Evolutionary conservation across 2,888 invertebrate species (phyloP).

Genomic region (Polydrusus pterygomalis): DNA sequence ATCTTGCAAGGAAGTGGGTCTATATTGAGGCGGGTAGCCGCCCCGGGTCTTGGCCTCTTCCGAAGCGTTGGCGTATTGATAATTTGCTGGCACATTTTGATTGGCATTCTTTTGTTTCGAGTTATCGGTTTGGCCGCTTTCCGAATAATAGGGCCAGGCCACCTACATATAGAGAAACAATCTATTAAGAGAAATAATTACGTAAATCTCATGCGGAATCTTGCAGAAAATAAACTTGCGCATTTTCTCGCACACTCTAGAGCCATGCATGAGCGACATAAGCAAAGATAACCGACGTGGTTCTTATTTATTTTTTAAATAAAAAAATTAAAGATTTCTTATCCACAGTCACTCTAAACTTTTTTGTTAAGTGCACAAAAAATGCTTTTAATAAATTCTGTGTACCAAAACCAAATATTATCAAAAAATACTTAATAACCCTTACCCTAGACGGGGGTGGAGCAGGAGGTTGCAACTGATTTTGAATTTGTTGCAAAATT

Average conservation of each 20-base stretch:
- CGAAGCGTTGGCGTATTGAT: conserved; percentile 62
- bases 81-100: conserved; percentile 62
- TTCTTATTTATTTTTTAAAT: too few relatives aligned
- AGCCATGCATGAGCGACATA: too few relatives aligned
- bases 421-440: background rate
- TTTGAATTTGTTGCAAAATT: conserved; percentile 86
- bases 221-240: too few relatives aligned
- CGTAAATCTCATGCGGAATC: too few relatives aligned
- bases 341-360: too few relatives aligned
- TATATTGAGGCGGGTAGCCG: conserved; percentile 63
- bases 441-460: conserved; percentile 57
- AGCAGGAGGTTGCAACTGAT: conserved; percentile 75
- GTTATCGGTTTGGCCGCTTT: conserved; percentile 72
- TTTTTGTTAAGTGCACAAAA: too few relatives aligned
- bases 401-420: background rate
- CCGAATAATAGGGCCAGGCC: conserved; percentile 81
- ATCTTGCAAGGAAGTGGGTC: conserved; percentile 67
- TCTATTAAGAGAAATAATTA: too few relatives aligned
- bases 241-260: too few relatives aligned
- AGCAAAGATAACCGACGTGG: too few relatives aligned
- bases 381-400: too few relatives aligned
- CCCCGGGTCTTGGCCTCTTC: conserved; percentile 63
- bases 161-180: conserved; percentile 62
- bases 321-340: too few relatives aligned
- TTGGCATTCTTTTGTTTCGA: conserved; percentile 64